Base-by-base conservation (phyloP, 2,797 vertebrate species). In the Chelmon rostratus region DNA sequence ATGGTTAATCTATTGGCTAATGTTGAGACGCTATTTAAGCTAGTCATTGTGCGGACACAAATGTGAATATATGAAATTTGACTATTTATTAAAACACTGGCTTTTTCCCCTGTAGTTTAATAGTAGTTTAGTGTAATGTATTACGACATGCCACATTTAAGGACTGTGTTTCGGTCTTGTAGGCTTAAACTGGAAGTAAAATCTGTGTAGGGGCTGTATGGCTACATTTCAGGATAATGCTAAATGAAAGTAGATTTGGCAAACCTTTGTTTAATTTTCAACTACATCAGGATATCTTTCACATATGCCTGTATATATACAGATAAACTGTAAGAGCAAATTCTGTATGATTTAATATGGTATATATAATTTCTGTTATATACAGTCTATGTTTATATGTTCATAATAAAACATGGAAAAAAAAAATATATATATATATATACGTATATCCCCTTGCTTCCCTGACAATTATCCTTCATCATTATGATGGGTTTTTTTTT, bases 391-490 rank as follows among this genome's bases (percentile, higher is more conserved):
- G 28, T 31, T 31, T 31, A 31, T 37, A 64, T 68, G 50, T 52
- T 19, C 52, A 31, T 37, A 53, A 76, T 81, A 73, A 71, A 65
- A 66, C 64, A 40, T 66, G 10, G 62, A 81, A n/a, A n/a, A n/a
- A n/a, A n/a, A n/a, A n/a, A n/a, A n/a, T n/a, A n/a, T n/a, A n/a
- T n/a, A n/a, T n/a, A n/a, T n/a, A n/a, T n/a, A 31, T 31, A 31
- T 31, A 75, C 74, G 54, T 64, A 66, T 31, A 59, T 16, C 38
- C 23, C 19, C 28, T 49, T 42, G 23, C 50, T 77, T 61, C 10
- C 25, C 66, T 65, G 61, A 71, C 79, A 88, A 85, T 86, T 75
- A 87, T 47, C 61, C 58, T 71, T 63, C 49, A 73, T 85, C 38
- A 65, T 77, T 47, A 53, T 63, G 46, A 33, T 28, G 15, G 4